Conservation (phyloP, 2,888 invertebrate genomes). For the Campoletis raptor region DNA sequence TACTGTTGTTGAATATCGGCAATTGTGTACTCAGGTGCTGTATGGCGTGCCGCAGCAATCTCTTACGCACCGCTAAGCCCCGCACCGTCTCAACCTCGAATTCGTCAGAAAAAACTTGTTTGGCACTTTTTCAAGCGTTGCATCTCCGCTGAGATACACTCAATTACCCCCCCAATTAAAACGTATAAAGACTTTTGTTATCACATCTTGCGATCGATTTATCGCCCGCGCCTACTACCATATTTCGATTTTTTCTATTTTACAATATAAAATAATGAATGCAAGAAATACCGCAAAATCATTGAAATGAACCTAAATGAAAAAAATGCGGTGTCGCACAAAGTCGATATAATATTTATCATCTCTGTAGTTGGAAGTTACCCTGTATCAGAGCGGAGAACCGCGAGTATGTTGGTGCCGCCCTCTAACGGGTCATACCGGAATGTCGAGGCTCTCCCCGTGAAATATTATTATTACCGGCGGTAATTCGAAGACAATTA, state of each 20-base stretch:
- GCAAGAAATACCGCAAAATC: neutral
- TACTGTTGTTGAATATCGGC: conserved; percentile 1
- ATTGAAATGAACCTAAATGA: no score
- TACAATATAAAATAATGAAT: neutral
- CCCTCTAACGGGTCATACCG: neutral
- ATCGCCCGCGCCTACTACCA: no score
- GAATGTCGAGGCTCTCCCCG: conserved; percentile 7
- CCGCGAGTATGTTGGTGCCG: neutral
- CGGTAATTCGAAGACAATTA: neutral
- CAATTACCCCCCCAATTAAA: no score
- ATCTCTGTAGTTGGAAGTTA: neutral
- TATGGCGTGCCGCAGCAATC: neutral
- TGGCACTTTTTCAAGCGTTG: conserved; percentile 7
- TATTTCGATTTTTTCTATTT: neutral
- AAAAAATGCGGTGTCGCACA: neutral
- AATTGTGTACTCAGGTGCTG: conserved; percentile 59
- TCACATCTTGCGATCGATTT: neutral
- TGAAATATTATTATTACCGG: neutral
- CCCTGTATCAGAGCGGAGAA: conserved; percentile 18
- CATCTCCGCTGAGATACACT: neutral
- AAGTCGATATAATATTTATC: neutral
- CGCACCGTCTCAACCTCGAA: neutral
- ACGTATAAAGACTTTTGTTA: neutral
- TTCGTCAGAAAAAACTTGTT: neutral
- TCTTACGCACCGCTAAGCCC: conserved; percentile 13